Base-by-base conservation (phyloP, 2,888 invertebrate species). In the Nemotelus pantherinus region DNA sequence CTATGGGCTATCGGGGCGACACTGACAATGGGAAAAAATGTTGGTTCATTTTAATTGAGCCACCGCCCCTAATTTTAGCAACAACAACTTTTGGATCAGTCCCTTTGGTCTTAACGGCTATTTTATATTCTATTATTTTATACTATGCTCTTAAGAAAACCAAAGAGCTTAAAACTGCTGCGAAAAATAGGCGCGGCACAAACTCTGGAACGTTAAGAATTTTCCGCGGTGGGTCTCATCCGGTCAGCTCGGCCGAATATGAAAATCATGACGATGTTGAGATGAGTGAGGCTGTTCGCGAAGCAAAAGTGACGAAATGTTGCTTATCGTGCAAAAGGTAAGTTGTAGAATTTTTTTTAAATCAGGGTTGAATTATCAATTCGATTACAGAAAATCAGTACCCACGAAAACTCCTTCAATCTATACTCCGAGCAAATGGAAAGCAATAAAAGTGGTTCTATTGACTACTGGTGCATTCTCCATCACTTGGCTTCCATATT, bases 401-500 rank as follows among this genome's bases (percentile, higher is more conserved):
- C 10, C 9, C 9, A 4, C 77, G 3, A 75, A 80, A 67, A 80
- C 79, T 43, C 77, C 80, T n/a, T 75, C 80, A n/a, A 81, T 81
- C 45, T 82, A 83, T 50, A 88, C 87, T 78, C 89, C 89, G 0
- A 89, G 88, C 77, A 91, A 90, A 84, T 90, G 90, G 89, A 89
- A 90, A 81, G 91, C 92, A 0, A 89, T 92, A 4, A 90, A 89
- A 81, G 88, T 92, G 39, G 91, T 92, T 0, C 83, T 90, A 82
- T 88, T 91, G 9, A 91, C 92, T 25, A 89, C 90, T 1, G 89
- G 90, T 2, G 89, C 90, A 82, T 90, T 92, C 81, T 84, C 91
- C 80, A 82, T 90, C 4, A 91, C 92, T 0, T 92, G 92, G 92
- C 85, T 82, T 45, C 92, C 92, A 1, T 92, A 90, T 82, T 91